Evolutionary conservation across 35 echinoderm and acorn worm species (phyloP).

Genomic region (Stichopus chloronotus): DNA sequence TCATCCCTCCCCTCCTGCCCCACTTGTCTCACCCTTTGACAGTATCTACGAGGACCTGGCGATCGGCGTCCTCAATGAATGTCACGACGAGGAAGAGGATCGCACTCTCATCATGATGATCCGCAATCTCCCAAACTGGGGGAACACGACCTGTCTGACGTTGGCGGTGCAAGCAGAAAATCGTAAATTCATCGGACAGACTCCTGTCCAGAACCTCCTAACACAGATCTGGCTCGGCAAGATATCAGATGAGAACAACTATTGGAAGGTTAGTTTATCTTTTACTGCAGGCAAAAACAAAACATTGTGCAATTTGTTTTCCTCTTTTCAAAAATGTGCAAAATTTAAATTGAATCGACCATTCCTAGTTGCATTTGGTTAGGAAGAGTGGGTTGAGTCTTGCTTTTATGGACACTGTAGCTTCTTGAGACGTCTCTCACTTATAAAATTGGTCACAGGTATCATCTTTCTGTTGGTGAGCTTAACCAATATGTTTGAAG

Average conservation of each 20-base stretch:
- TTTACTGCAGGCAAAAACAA: too few species aligned
- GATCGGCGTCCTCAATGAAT: constrained; percentile 83
- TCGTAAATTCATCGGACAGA: constrained; percentile 85
- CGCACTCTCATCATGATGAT: constrained; percentile 76
- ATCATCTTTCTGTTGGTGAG: too few species aligned
- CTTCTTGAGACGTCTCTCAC: too few species aligned
- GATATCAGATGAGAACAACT: constrained; percentile 75
- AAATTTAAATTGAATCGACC: too few species aligned
- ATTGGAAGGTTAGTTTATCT: constrained; percentile 53
- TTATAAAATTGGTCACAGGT: too few species aligned
- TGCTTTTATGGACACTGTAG: too few species aligned
- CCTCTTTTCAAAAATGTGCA: too few species aligned
- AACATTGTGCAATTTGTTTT: too few species aligned
- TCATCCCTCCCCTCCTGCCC: too few species aligned
- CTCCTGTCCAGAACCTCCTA: constrained; percentile 83
- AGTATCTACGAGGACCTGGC: constrained; percentile 77
- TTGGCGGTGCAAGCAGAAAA: constrained; percentile 73
- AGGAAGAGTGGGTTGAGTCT: too few species aligned
- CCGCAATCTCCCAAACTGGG: constrained; percentile 79
- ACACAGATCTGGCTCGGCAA: constrained; percentile 91
- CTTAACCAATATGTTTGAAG: too few species aligned
- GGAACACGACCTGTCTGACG: constrained; percentile 74
- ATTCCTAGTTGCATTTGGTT: too few species aligned
- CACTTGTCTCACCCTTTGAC: background rate
- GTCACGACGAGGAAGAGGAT: constrained; percentile 79